Conservation (phyloP, 2,888 invertebrate genomes). For the Caenorhabditis afra region DNA sequence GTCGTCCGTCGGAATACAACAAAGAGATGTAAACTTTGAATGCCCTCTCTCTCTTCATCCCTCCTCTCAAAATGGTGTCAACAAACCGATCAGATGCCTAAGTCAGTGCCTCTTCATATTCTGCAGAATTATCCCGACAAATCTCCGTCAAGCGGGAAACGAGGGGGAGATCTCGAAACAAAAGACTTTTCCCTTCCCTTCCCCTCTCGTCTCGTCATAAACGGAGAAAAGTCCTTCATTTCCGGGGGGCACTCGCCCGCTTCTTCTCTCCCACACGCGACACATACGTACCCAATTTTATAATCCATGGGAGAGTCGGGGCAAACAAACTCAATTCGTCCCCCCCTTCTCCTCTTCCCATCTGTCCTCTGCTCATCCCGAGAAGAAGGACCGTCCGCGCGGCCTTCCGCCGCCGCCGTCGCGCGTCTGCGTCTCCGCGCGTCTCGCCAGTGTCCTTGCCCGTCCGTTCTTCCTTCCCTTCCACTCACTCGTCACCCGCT, state of each 20-base stretch:
- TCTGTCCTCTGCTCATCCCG: conserved; percentile 43
- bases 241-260: conserved; percentile 25
- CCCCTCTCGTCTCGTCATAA: conserved; percentile 14
- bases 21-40: not conserved
- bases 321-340: conserved; percentile 56
- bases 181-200: not conserved
- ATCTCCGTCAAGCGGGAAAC: conserved; percentile 57
- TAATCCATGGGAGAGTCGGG: conserved; percentile 51
- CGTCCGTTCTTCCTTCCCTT: conserved; percentile 40
- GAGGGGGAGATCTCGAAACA: conserved; percentile 5
- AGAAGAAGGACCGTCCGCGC: conserved; percentile 31
- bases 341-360: conserved; percentile 17
- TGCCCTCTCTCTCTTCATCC: not conserved
- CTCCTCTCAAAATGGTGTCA: not conserved
- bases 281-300: conserved; percentile 50
- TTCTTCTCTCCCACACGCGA: conserved; percentile 20
- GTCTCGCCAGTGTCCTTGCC: conserved; percentile 36
- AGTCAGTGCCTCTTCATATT: conserved; percentile 1
- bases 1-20: not conserved
- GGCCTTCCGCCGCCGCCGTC: conserved; percentile 13
- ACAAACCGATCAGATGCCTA: not conserved
- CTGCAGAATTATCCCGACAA: conserved; percentile 41
- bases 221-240: conserved; percentile 44
- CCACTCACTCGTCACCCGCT: conserved; percentile 43
- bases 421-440: conserved; percentile 38